Conservation (phyloP, 2,888 invertebrate species). For the Allolobophora icterica region DNA sequence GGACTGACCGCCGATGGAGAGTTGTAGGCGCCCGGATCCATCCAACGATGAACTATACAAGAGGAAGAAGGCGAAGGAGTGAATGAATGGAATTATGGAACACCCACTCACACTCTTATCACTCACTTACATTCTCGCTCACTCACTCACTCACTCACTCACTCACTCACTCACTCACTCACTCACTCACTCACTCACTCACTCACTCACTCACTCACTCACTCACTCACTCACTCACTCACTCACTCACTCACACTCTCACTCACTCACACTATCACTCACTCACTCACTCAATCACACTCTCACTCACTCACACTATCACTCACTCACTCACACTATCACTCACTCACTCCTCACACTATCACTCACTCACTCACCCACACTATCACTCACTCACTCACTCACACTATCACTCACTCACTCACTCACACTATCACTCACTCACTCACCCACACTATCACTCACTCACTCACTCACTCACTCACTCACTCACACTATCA, state of each 20-base stretch:
- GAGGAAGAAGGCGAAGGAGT: not conserved
- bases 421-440: not conserved
- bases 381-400: too few species aligned
- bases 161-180: slow-evolving; percentile 40
- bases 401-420: not conserved
- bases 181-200: slow-evolving; percentile 40
- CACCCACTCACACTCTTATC: too few species aligned
- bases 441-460: not conserved
- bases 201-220: slow-evolving; percentile 39
- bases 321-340: too few species aligned
- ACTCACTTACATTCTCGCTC: too few species aligned
- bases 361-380: too few species aligned
- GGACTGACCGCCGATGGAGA: not conserved
- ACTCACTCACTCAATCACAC: too few species aligned
- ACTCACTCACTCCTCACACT: too few species aligned
- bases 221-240: slow-evolving; percentile 39
- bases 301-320: too few species aligned
- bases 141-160: slow-evolving; percentile 38
- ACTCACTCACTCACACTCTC: too few species aligned
- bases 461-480: not conserved
- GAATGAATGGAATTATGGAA: not conserved
- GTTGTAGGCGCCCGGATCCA: not conserved
- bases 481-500: too few species aligned
- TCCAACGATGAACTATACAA: slow-evolving; percentile 18
- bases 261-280: too few species aligned